phyloP scores from a whole-genome alignment of 2,888 invertebrate species.

The Acanthosepion lycidas region DNA sequence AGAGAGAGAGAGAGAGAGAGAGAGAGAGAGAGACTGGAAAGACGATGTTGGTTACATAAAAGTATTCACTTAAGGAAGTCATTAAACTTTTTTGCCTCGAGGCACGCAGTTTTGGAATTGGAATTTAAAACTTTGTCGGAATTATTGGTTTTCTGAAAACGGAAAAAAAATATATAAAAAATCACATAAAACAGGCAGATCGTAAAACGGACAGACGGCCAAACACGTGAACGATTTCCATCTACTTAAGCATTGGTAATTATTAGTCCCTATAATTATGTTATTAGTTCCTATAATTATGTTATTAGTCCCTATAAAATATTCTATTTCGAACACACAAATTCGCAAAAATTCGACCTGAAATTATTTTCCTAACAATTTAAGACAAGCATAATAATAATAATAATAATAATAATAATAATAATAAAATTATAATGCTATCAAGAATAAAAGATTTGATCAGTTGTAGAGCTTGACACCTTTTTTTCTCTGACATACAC shows the following conservation, averaged over 20 bases:
- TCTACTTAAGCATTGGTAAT: background rate
- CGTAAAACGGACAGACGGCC: too few relatives aligned
- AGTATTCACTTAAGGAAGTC: background rate
- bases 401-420: too few relatives aligned
- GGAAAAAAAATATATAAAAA: background rate
- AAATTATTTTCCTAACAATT: too few relatives aligned
- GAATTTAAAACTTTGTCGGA: background rate
- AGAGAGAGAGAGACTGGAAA: background rate
- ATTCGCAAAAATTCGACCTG: too few relatives aligned
- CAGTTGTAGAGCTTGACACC: too few relatives aligned
- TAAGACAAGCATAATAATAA: too few relatives aligned
- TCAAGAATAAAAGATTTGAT: too few relatives aligned
- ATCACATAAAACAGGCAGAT: background rate
- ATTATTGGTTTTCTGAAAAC: slow-evolving; percentile 11
- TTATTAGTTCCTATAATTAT: background rate
- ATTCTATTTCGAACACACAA: too few relatives aligned
- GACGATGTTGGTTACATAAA: background rate
- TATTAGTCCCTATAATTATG: background rate
- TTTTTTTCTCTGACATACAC: too few relatives aligned
- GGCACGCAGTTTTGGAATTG: background rate
- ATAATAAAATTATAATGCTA: too few relatives aligned
- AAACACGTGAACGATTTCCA: background rate
- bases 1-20: too few relatives aligned
- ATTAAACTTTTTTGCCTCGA: background rate
- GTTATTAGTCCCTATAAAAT: background rate